Base-by-base conservation (phyloP, 1,140 invertebrate genomes). In the Aricia agestis region DNA sequence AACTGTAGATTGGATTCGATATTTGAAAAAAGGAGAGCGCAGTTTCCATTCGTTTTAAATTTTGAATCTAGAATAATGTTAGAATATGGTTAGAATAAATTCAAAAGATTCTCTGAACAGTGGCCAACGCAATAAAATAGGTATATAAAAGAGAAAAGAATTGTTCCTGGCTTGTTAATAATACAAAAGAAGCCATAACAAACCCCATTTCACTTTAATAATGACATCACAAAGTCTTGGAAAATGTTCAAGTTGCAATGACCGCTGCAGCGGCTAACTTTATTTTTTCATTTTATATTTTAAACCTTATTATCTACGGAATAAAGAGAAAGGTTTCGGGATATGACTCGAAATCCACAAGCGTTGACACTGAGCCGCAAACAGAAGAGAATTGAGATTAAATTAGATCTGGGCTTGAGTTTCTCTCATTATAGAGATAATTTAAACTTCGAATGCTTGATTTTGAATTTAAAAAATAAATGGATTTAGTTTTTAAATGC, bases 241-340 rank as follows among this genome's bases (percentile, higher is more conserved):
- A 85, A 82, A 82, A 83, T 79, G 77, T 86, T 84, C 82, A 84
- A 87, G 77, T 82, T 75, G 77, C 72, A 84, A 86, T 86, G 85
- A 87, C 82, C 84, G 77, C 76, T 81, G 78, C 78, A 81, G 79
- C 52, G 61, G 69, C 67, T 70, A 71, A 78, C 83, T 59, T 59
- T 18, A 19, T 1, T 59, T 15, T 57, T 57, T 57, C 13, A 59
- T 59, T 59, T 59, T 63, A 63, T 63, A 79, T 65, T 77, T 74
- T 78, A 9, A 59, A 73, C 75, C 66, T 74, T 80, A 75, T 72
- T 13, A 0, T 4, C 1, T 42, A 3, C 58, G 2, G 58, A 70
- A 76, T 76, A 70, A 25, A 42, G 9, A 11, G 18, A n/a, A 42
- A 67, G 11, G 18, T 17, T 15, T 61, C 31, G 17, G 68, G 66